phyloP scores from a whole-genome alignment of 2,797 vertebrate genomes.

The Chelon auratus region DNA sequence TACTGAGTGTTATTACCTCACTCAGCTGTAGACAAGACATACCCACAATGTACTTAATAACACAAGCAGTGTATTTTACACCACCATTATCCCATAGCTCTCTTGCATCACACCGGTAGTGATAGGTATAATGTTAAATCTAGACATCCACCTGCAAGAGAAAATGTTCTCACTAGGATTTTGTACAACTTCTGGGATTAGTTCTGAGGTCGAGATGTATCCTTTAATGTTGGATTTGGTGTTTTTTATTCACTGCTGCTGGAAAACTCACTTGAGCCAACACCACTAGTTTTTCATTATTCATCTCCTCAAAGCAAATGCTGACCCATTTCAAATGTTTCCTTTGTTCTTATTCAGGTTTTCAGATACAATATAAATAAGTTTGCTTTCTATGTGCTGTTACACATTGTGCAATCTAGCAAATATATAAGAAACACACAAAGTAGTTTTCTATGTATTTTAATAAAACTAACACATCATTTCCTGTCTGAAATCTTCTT shows the following conservation, averaged over 20 bases:
- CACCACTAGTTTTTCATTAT: constrained; percentile 47
- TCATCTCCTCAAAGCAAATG: constrained; percentile 61
- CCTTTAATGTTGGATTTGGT: constrained; percentile 64
- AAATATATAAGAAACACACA: constrained; percentile 83
- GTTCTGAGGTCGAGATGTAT: constrained; percentile 67
- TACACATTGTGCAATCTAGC: constrained; percentile 85
- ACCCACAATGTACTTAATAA: constrained; percentile 67
- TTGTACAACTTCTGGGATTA: constrained; percentile 75
- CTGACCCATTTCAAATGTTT: constrained; percentile 61
- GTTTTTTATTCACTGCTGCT: constrained; percentile 72
- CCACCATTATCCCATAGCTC: constrained; percentile 56
- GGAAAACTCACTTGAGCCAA: constrained; percentile 59
- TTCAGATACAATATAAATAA: constrained; percentile 66
- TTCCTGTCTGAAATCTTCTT: constrained; percentile 85
- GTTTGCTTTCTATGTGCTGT: constrained; percentile 84
- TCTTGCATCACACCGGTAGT: constrained; percentile 67
- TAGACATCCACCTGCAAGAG: constrained; percentile 64
- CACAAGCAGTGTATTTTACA: constrained; percentile 61
- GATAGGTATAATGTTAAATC: constrained; percentile 65
- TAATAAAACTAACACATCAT: constrained; percentile 90
- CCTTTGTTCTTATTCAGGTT: constrained; percentile 76
- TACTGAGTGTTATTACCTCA: constrained; percentile 65
- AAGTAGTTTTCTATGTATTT: constrained; percentile 92
- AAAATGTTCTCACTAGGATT: constrained; percentile 70
- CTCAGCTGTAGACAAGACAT: constrained; percentile 63